Evolutionary conservation across 2,888 invertebrate species (phyloP), one percentile per base, ranked within the genome.

Genomic region (Gymnoscelis rufifasciata): DNA sequence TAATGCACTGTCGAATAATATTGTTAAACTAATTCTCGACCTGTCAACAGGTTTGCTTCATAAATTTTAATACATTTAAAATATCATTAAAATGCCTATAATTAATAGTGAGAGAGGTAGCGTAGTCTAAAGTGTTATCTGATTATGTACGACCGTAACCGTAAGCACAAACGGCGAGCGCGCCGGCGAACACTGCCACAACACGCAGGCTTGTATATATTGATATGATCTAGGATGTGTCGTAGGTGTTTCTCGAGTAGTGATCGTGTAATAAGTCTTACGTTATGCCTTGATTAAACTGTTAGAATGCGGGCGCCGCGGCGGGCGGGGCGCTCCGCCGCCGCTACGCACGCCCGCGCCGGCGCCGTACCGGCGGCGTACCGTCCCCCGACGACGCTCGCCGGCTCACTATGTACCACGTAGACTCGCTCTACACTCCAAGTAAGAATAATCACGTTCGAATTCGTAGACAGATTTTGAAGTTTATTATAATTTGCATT

Each of bases 161-260:
- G 65, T 75, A 72, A 73, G 74, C 68, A 71, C 63, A 60, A 53
- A 56, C 57, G 68, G 72, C 71, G 67, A 51, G 50, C 50, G 59
- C 54, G 70, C 66, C 67, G 65, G 63, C 68, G 59, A 58, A 67
- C 75, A 75, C 78, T 78, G 78, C 75, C 77, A 74, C 72, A 71
- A 68, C 68, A 73, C 69, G 77, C 76, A 74, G 75, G 73, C 69
- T 69, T 68, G 64, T 68, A 78, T 87, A 86, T 87, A 86, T 87
- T 86, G 76, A 88, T 88, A 88, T 88, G 87, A 87, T 88, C 87
- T 88, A 87, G 87, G 84, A 87, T 84, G 81, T 83, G 78, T 78
- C 73, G 86, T 87, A 87, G 87, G 71, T 87, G 86, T 86, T 86
- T 83, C 78, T 83, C 83, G 78, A 84, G 87, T 88, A 88, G 87